phyloP scores from a whole-genome alignment of 2,888 invertebrate genomes.

The Pollenia labialis region DNA sequence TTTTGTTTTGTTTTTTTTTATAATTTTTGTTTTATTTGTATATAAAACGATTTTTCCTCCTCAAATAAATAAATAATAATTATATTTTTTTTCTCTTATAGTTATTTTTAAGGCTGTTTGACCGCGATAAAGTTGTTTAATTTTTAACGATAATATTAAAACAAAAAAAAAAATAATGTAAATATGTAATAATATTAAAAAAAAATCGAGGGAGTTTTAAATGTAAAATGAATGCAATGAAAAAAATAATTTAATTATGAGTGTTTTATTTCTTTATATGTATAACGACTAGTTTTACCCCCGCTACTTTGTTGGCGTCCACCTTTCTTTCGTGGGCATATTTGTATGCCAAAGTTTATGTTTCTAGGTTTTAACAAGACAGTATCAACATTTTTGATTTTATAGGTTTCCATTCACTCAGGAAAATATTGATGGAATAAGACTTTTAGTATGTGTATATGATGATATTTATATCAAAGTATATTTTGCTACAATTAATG shows the following conservation, averaged over 20 bases:
- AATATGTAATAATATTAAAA: conserved; percentile 74
- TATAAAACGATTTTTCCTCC: conserved; percentile 58
- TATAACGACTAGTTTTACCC: not conserved
- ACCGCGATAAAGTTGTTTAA: conserved; percentile 82
- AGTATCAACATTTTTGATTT: no score
- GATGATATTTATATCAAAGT: no score
- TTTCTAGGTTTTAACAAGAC: no score
- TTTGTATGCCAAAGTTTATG: no score
- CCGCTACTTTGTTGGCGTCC: no score
- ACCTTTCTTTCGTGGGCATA: no score
- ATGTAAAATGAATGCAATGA: conserved; percentile 71
- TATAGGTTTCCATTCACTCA: no score
- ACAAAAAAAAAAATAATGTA: conserved; percentile 73
- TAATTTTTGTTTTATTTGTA: conserved; percentile 36
- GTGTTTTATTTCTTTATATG: not conserved
- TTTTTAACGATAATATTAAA: conserved; percentile 49
- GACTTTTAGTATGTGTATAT: no score
- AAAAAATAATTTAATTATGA: conserved; percentile 12
- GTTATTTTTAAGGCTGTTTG: conserved; percentile 84
- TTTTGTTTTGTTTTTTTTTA: conserved; percentile 54
- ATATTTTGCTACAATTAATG: no score
- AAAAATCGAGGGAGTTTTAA: conserved; percentile 70
- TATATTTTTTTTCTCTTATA: conserved; percentile 64
- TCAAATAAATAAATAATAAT: conserved; percentile 55
- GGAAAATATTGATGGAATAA: no score